Evolutionary conservation across 1,140 invertebrate genomes (phyloP), one percentile per base, ranked within the genome.

Genomic region (Drosophila parabipectinata): DNA sequence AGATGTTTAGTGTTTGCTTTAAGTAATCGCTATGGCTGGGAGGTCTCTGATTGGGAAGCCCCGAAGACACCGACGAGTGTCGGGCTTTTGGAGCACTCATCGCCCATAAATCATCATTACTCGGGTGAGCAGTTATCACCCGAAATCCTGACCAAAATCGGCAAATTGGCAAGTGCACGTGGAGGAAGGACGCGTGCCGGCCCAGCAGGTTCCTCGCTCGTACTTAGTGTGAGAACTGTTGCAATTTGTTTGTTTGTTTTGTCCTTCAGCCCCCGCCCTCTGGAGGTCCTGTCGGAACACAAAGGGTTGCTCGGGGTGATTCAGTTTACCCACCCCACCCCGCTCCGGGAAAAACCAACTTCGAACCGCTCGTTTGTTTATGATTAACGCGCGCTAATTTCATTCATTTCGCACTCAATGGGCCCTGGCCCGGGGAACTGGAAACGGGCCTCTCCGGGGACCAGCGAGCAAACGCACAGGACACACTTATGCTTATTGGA

Each of bases 301-400:
- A 78, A 80, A 62, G 72, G 72, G 77, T 85, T 80, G 45, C 44
- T 55, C 5, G 24, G 39, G 30, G 52, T 9, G 37, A 10, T 24
- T 32, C n/a, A 41, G 9, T 3, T 9, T 4, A n/a, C 62, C 26
- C 26, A 28, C 26, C 26, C 26, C 26, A 7, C 26, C 26, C 6
- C 5, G 26, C 26, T 7, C 26, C 26, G 26, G 26, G 26, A 28
- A 28, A 28, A 28, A 28, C 26, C 26, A 28, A 32, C 50, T 30
- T 4, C 28, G 2, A 37, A 15, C 66, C 18, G 66, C 57, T 50
- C 52, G 78, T 87, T 85, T 85, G 81, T 85, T 85, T 87, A 87
- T 85, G 81, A 85, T 87, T 85, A 85, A 85, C 82, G 82, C 83
- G 61, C 81, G 81, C 81, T 85, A 85, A 85, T 85, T 87, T 85